Evolutionary conservation across 2,888 invertebrate genomes (phyloP), one percentile per base, ranked within the genome.

Genomic region (Eupelmus urozonus): DNA sequence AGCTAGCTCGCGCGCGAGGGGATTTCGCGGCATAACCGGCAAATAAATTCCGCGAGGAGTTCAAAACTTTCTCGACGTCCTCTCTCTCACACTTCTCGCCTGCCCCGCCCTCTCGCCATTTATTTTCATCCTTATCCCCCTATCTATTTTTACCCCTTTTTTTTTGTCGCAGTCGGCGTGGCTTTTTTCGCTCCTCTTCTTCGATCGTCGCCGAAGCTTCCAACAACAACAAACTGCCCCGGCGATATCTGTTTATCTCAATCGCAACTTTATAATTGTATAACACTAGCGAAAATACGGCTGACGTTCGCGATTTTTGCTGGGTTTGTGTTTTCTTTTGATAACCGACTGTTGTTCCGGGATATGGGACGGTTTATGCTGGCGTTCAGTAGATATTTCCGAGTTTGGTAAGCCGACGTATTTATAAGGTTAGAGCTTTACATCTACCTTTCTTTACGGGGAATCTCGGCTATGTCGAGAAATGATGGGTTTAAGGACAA

Each of bases 11-110:
- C 34, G 34, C 34, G 9, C 5, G 9, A 45, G 16, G 16, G 63
- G 73, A 72, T 78, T 78, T 62, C 45, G n/a, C 25, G 45, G 55
- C 63, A 69, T 63, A 78, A 62, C 67, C 55, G 63, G 66, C 74
- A 66, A 75, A 78, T 78, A 75, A 78, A 78, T 78, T 78, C 49
- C 42, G 59, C 53, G 45, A 67, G 45, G 70, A 74, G 78, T 78
- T 78, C 69, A 59, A 70, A 78, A 78, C 78, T 75, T 73, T 70
- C 74, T 78, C 70, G 63, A 69, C 65, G 27, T 53, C 29, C 9
- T 34, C 34, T 34, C 34, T 34, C 34, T 9, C 34, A 34, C 34
- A 34, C 20, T 25, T 25, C n/a, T 23, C n/a, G 20, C 7, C 25
- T 25, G 0, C 34, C 40, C 25, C 29, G 3, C 9, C 2, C 29